Evolutionary conservation across 2,888 invertebrate genomes (phyloP), one percentile per base, ranked within the genome.

Genomic region (Epirrhoe alternata): DNA sequence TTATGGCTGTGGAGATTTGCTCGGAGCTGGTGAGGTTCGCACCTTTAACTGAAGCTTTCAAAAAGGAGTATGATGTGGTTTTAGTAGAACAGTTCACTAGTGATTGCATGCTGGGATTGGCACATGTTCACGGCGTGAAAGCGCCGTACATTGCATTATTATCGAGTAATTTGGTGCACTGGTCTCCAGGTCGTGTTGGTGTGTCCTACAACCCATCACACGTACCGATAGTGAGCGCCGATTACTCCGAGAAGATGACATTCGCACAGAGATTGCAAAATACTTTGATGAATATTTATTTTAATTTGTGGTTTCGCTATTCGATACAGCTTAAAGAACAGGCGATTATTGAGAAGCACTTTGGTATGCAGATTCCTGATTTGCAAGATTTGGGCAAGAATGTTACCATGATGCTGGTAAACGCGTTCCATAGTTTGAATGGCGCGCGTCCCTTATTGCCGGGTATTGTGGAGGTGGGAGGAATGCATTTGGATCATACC

Each of bases 31-130:
- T 92, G 14, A 84, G 85, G 35, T 88, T 86, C 74, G 84, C 84
- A 7, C 86, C 91, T 3, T 69, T 93, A 35, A 77, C 81, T 0
- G 87, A 88, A 8, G 86, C 85, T 7, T 66, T 93, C 71, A 82
- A 86, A 68, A 82, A 82, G 42, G 85, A 90, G n/a, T 96, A 95
- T 72, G 96, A 97, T 77, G 76, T 95, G 10, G 83, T 96, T 8
- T 79, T 96, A 7, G 89, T 94, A 24, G 96, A 96, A 79, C 91
- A 94, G 70, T 96, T 96, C 72, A 94, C 94, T 72, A 94, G 95
- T 38, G 95, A 96, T 73, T 96, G 96, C 66, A 94, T 95, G 83
- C 81, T 95, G 55, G 95, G 94, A 0, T 83, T 96, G 59, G 91
- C 93, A 0, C 91, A 95, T 79, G 78, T 94, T 31, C 89, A 95